Evolutionary conservation across 35 echinoderm and acorn worm genomes (phyloP).

Genomic region (Eucidaris tribuloides): DNA sequence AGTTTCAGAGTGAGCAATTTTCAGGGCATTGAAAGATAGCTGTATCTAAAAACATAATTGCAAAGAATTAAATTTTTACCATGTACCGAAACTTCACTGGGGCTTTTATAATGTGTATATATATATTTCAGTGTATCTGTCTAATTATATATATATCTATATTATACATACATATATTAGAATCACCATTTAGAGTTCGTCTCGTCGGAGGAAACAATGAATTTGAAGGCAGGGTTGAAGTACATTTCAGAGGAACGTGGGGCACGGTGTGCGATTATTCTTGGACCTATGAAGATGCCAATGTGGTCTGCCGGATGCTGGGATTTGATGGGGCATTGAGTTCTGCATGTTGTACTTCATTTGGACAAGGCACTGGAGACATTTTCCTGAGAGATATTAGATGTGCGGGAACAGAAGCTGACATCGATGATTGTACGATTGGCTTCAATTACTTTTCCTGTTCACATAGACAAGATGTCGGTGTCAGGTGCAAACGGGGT

Average conservation of each 20-base stretch:
- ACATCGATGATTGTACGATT: not conserved
- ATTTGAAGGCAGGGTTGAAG: not conserved
- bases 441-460: not conserved
- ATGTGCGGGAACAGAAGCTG: not conserved
- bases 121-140: too few relatives aligned
- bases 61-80: too few relatives aligned
- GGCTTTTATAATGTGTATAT: too few relatives aligned
- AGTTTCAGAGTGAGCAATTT: too few relatives aligned
- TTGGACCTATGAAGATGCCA: not conserved
- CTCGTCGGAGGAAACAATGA: not conserved
- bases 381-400: not conserved
- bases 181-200: too few relatives aligned
- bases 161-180: too few relatives aligned
- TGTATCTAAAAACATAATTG: too few relatives aligned
- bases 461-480: not conserved
- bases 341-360: not conserved
- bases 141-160: too few relatives aligned
- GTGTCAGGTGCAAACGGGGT: not conserved
- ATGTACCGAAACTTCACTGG: too few relatives aligned
- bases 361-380: slow-evolving; percentile 4
- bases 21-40: too few relatives aligned
- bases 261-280: not conserved
- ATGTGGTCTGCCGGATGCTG: not conserved
- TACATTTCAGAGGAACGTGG: not conserved
- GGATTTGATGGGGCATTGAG: not conserved